Evolutionary conservation across 2,113 vertebrate genomes (phyloP), one percentile per base, ranked within the genome.

Genomic region (Climacteris rufus): DNA sequence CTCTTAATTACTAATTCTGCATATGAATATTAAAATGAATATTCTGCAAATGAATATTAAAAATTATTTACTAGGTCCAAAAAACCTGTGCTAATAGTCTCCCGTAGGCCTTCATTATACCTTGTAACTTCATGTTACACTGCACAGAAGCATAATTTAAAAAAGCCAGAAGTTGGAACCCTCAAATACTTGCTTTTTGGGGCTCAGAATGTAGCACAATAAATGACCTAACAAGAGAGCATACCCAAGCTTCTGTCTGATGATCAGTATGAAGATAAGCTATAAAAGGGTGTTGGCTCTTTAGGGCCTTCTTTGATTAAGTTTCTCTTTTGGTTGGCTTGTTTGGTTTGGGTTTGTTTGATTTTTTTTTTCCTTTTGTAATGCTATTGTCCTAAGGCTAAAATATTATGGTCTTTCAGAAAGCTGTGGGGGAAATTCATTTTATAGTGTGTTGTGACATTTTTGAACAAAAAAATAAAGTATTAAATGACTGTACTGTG

Each of bases 41-140:
- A n/a, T n/a, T n/a, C n/a, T n/a, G n/a, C n/a, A n/a, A 96, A 81
- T 64, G 15, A 97, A 71, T 92, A 90, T 87, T 90, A 88, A 95
- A 93, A 93, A 79, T 24, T 35, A 52, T 69, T 71, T 74, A 4
- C 28, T 68, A 69, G 3, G 18, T 65, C 50, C 7, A 5, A 71
- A 83, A 75, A 88, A 72, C 1, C 9, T 86, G 33, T 93, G n/a
- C n/a, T 97, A 94, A 94, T 94, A 80, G 69, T 85, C 37, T 98
- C 89, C 94, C 19, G 11, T 80, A 96, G 92, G 89, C 60, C 70
- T 96, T 97, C 53, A 92, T 96, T 97, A 93, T 57, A 83, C 24
- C 33, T 91, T 65, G n/a, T 84, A 87, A 75, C 15, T 89, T 92
- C 65, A 78, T 83, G 83, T 77, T 95, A 49, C 74, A 90, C 21